Evolutionary conservation across 2,113 vertebrate species (phyloP).

Genomic region (Egretta garzetta): DNA sequence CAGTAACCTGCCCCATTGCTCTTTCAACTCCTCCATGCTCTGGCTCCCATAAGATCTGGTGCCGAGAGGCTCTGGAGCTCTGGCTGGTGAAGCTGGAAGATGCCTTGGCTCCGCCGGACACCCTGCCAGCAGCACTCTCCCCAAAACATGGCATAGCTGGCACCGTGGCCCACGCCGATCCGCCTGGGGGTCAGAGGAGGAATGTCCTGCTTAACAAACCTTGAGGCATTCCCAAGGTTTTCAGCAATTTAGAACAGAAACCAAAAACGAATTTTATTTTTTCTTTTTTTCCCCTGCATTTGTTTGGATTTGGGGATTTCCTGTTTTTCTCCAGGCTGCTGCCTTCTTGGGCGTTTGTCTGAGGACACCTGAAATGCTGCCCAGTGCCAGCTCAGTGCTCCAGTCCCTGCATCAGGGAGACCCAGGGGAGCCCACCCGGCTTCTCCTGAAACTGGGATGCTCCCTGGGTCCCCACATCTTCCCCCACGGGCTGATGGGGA

Average conservation of each 20-base stretch:
- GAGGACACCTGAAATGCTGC: not conserved
- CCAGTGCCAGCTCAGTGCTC: rapidly evolving
- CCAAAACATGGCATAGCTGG: not conserved
- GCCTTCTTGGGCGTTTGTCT: not conserved
- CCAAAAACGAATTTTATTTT: not conserved
- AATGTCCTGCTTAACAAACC: constrained; percentile 3
- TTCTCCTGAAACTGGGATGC: not conserved
- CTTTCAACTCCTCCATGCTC: not conserved
- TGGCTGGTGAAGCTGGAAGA: not conserved
- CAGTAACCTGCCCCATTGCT: not conserved
- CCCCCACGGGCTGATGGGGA: rapidly evolving
- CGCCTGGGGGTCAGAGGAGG: not conserved
- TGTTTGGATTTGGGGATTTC: constrained; percentile 49
- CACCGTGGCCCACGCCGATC: rapidly evolving
- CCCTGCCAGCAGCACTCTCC: not conserved
- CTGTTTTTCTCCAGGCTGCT: constrained; percentile 7
- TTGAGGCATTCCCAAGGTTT: not conserved
- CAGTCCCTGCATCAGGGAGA: rapidly evolving
- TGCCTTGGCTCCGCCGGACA: not conserved
- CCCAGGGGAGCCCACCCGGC: not conserved
- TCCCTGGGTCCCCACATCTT: not conserved
- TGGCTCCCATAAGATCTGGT: not conserved
- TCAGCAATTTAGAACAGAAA: not conserved
- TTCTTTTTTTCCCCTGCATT: not conserved
- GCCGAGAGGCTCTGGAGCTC: not conserved